phyloP scores from a whole-genome alignment of 2,888 invertebrate species.

The Julus scandinavius region DNA sequence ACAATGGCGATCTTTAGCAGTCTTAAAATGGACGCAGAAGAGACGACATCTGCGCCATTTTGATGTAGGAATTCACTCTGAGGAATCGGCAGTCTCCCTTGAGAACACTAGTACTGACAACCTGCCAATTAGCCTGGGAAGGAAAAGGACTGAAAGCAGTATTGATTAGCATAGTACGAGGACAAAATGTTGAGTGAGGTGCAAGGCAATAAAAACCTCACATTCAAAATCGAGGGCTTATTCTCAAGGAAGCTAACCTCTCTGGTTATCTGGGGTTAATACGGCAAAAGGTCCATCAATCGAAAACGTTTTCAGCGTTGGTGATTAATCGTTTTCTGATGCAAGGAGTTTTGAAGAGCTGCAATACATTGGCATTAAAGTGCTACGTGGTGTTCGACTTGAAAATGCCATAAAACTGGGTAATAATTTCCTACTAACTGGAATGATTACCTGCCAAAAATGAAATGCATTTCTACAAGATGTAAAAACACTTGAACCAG shows the following conservation, averaged over 20 bases:
- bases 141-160: not conserved
- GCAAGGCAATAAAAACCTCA: not conserved
- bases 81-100: not conserved
- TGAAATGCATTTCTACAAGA: no score
- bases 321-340: no score
- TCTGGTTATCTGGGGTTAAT: not conserved
- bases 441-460: no score
- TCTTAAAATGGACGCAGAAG: not conserved
- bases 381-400: no score
- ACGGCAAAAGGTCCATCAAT: no score
- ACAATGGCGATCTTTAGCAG: not conserved
- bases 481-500: no score
- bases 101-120: not conserved
- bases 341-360: no score
- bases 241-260: not conserved
- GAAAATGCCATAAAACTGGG: no score
- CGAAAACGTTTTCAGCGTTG: no score
- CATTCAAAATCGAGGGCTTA: no score
- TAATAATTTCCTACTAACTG: no score
- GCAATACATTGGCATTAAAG: no score
- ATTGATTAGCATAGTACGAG: not conserved
- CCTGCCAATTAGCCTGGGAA: conserved; percentile 8
- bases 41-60: not conserved
- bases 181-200: not conserved
- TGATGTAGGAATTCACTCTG: not conserved